Percentiles rank a stretch among this genome's conserved stretches.
Conservation (phyloP, 2,888 invertebrate species). For the Thysanoteuthis rhombus region DNA sequence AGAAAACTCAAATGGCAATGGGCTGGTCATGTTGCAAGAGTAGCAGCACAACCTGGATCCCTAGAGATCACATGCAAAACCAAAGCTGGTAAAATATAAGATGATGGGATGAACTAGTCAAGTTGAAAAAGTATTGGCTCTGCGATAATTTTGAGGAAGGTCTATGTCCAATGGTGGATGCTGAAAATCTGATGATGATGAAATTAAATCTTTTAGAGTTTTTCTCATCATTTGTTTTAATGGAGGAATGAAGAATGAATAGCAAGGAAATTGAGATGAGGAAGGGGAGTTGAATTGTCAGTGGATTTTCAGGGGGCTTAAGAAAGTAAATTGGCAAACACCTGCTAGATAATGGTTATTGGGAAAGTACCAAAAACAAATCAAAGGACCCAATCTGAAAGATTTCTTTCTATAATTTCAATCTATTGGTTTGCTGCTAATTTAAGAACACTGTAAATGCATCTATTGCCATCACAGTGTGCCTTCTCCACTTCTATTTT, state of each 20-base stretch:
- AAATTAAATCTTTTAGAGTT: too few relatives aligned
- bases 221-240: too few relatives aligned
- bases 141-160: too few relatives aligned
- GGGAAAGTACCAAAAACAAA: background rate
- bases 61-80: too few relatives aligned
- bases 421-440: background rate
- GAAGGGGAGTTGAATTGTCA: background rate
- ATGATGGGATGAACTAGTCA: too few relatives aligned
- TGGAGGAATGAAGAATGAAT: background rate
- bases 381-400: background rate
- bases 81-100: too few relatives aligned
- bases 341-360: background rate
- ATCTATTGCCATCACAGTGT: background rate
- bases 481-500: background rate
- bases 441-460: background rate
- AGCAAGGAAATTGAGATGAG: background rate
- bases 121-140: too few relatives aligned
- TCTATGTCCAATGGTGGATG: too few relatives aligned
- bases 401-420: background rate
- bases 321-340: background rate
- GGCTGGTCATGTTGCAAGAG: too few relatives aligned
- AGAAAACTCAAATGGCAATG: too few relatives aligned
- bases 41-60: too few relatives aligned
- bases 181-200: too few relatives aligned
- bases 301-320: background rate